These are phyloP conservation scores for Coracias cyanogaster DNA, from an alignment of 2,797 vertebrate genomes.

Conservation along the genomic window DNA sequence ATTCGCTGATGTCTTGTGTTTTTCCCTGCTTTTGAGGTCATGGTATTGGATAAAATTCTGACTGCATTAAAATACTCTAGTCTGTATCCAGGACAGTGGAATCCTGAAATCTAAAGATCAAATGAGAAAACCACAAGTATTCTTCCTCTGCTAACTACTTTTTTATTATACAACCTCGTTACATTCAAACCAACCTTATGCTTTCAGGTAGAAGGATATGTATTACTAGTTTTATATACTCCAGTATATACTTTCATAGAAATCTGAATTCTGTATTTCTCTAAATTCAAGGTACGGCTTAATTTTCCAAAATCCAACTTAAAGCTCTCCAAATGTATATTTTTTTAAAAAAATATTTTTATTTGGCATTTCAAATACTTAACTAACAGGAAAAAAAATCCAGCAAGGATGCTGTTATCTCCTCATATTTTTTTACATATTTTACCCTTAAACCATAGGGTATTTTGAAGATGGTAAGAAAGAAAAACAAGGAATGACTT, in stretches of 20 bases:
- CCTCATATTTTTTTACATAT: neutral
- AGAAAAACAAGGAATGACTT: neutral
- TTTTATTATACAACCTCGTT: neutral
- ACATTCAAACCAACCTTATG: neutral
- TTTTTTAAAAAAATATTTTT: neutral
- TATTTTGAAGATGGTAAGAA: neutral
- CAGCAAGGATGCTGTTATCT: neutral
- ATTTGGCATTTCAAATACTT: neutral
- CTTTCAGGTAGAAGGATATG: neutral
- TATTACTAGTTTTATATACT: neutral
- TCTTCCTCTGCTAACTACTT: neutral
- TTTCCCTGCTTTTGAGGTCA: neutral
- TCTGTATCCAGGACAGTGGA: neutral
- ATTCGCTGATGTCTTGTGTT: neutral
- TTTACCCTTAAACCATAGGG: neutral
- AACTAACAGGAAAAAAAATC: neutral
- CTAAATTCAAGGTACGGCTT: neutral
- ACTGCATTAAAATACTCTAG: neutral
- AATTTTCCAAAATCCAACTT: neutral
- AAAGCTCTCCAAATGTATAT: neutral
- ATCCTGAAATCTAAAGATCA: neutral
- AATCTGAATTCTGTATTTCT: neutral
- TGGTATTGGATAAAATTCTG: neutral
- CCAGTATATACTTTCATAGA: neutral
- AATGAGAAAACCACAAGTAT: neutral